These are phyloP conservation scores for Melanotaenia maccullochi DNA, from an alignment of 2,797 vertebrate genomes.

Conservation along the genomic window DNA sequence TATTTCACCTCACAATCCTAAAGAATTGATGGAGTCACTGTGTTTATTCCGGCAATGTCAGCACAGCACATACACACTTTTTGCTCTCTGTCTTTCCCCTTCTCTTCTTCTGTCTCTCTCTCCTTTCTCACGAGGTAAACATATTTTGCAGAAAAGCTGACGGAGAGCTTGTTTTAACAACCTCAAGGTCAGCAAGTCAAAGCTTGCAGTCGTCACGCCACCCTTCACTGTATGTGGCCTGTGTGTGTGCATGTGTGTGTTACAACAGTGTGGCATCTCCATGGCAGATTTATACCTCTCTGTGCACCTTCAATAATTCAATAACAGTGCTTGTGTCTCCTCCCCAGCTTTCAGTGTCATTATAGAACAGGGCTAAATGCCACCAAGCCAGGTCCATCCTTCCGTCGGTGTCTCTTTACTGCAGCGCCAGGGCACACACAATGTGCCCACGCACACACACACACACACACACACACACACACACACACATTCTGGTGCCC, in stretches of 20 bases:
- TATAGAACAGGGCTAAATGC: slow-evolving; percentile 78
- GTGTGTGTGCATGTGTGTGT: slow-evolving; percentile 42
- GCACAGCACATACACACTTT: slow-evolving; percentile 51
- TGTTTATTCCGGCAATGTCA: slow-evolving; percentile 78
- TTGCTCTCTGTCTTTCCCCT: slow-evolving; percentile 40
- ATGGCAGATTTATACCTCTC: slow-evolving; percentile 79
- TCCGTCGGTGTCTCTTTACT: slow-evolving; percentile 51
- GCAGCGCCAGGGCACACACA: slow-evolving; percentile 34
- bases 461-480: slow-evolving; percentile 33
- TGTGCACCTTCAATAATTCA: slow-evolving; percentile 81
- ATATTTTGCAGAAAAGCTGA: slow-evolving; percentile 84
- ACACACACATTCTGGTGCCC: slow-evolving; percentile 43
- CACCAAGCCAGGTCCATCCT: slow-evolving; percentile 71
- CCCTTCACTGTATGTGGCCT: slow-evolving; percentile 62
- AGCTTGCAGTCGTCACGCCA: slow-evolving; percentile 75
- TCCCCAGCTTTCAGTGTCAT: slow-evolving; percentile 74
- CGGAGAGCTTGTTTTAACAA: slow-evolving; percentile 84
- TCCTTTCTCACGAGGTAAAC: slow-evolving; percentile 74
- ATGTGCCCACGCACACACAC: slow-evolving; percentile 24
- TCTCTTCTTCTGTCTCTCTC: slow-evolving; percentile 41
- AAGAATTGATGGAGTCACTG: slow-evolving; percentile 78
- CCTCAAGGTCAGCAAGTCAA: slow-evolving; percentile 84
- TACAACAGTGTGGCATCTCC: slow-evolving; percentile 66
- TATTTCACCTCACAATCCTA: slow-evolving; percentile 64
- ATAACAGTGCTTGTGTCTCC: slow-evolving; percentile 76